Base-by-base conservation (phyloP, 2,888 invertebrate genomes). In the Aphodius sticticus region DNA sequence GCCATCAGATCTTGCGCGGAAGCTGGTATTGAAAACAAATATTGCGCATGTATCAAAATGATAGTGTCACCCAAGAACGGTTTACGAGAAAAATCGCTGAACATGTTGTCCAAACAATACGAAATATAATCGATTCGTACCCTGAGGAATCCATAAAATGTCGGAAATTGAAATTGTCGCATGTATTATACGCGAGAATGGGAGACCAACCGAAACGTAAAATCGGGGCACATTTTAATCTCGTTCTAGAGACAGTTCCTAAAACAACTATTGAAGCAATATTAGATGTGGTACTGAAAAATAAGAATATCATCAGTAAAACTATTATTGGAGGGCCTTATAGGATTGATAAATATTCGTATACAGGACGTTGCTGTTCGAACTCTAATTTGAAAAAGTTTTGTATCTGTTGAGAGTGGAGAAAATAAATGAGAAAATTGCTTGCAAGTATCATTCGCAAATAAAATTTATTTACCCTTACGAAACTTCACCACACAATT, bases 251-350 rank as follows among this genome's bases (percentile, higher is more conserved):
- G 79, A 92, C 94, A 16, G 87, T 87, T 6, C 96, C 95, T 1
- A 94, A 92, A 81, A 92, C 92, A 0, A 89, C 92, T 70, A 95
- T 94, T 85, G 95, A 96, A 88, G 92, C 93, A 0, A 95, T 94
- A 0, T 91, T 96, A 0, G 87, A 90, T n/a, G 69, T 77, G 37
- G 69, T 37, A 5, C 12, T 53, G 53, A 5, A 12, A 53, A 53
- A 53, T 12, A 53, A 53, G 7, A 12, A 53, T 9, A 12, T 53
- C 6, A 12, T 53, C 12, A 53, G 53, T 53, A 7, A 53, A 53
- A 53, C 9, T 53, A 12, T 53, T 53, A 12, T 53, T 12, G 53
- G 53, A 53, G 53, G 53, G 12, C 53, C 53, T 53, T 53, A 53
- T 12, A 53, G 53, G 12, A 53, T 53, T 12, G 53, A 53, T 12